Percentiles rank a stretch among this genome's conserved stretches.
Conservation (phyloP, 2,888 invertebrate genomes). For the Polia nebulosa region DNA sequence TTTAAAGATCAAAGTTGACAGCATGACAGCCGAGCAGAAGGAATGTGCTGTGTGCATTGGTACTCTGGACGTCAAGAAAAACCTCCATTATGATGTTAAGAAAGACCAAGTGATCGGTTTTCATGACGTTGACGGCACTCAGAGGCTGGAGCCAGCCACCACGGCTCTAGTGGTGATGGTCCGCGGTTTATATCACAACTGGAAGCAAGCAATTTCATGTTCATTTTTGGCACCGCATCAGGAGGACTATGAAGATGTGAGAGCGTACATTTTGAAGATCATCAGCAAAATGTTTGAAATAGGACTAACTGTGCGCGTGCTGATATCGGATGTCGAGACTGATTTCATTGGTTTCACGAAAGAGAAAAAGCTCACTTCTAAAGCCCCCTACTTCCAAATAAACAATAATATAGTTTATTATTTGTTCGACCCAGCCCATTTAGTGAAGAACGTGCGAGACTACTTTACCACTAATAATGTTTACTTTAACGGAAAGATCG, state of each 20-base stretch:
- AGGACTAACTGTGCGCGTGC: slow-evolving; percentile 62
- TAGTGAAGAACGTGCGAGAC: slow-evolving; percentile 53
- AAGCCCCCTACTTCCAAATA: slow-evolving; percentile 36
- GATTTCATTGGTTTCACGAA: slow-evolving; percentile 36
- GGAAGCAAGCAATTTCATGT: slow-evolving; percentile 55
- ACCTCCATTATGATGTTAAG: slow-evolving; percentile 55
- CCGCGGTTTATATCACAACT: slow-evolving; percentile 61
- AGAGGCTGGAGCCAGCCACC: slow-evolving; percentile 43
- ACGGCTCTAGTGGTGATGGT: slow-evolving; percentile 53
- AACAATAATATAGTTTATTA: slow-evolving; percentile 54
- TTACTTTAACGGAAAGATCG: slow-evolving; percentile 18
- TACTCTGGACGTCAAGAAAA: slow-evolving; percentile 34
- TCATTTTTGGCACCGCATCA: slow-evolving; percentile 39
- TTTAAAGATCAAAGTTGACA: slow-evolving; percentile 51
- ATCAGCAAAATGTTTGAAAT: slow-evolving; percentile 40
- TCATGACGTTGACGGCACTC: slow-evolving; percentile 54
- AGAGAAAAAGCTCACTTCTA: slow-evolving; percentile 26
- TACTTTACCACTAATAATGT: slow-evolving; percentile 26
- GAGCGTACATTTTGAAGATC: slow-evolving; percentile 34
- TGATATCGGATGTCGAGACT: slow-evolving; percentile 52
- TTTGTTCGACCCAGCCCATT: slow-evolving; percentile 58
- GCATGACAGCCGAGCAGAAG: slow-evolving; percentile 57
- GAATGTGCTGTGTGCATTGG: slow-evolving; percentile 60
- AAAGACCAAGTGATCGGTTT: slow-evolving; percentile 61
- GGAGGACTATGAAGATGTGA: slow-evolving; percentile 36